Evolutionary conservation across 2,888 invertebrate species (phyloP).

Genomic region (Netelia fuscicornis): DNA sequence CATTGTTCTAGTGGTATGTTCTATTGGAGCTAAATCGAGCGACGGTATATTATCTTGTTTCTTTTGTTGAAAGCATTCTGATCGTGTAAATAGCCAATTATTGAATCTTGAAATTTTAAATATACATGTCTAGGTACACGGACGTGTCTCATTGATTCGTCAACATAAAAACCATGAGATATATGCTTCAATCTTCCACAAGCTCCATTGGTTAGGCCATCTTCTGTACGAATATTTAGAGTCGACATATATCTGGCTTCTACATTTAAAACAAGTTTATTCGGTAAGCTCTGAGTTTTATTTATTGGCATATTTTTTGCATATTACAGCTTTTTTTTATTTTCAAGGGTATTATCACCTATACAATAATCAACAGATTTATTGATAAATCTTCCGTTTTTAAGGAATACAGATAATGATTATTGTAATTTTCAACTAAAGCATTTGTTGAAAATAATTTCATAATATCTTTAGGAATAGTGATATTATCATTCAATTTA

Average conservation of each 20-base stretch:
- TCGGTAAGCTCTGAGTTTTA: constrained; percentile 41
- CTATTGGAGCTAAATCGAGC: constrained; percentile 32
- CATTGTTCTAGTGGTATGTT: constrained; percentile 4
- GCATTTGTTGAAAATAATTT: constrained; percentile 50
- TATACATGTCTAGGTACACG: not conserved
- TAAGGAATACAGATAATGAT: constrained; percentile 11
- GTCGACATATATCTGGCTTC: constrained; percentile 37
- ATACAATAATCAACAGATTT: constrained; percentile 33
- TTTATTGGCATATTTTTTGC: constrained; percentile 18
- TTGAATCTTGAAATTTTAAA: constrained; percentile 27
- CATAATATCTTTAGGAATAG: constrained; percentile 44
- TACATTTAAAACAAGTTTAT: constrained; percentile 38
- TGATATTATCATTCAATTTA: not conserved
- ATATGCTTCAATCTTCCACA: constrained; percentile 12
- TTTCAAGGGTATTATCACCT: constrained; percentile 18
- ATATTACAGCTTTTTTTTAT: constrained; percentile 43
- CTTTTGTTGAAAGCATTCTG: constrained; percentile 38
- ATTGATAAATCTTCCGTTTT: constrained; percentile 18
- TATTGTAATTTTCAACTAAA: constrained; percentile 47
- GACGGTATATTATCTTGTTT: constrained; percentile 14
- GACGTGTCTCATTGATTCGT: not conserved
- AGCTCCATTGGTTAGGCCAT: constrained; percentile 32
- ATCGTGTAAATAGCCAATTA: constrained; percentile 33
- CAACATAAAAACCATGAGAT: constrained; percentile 38
- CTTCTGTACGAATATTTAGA: too few relatives aligned